Percentiles rank a stretch among this genome's conserved stretches.
These are phyloP conservation scores for Columba guinea DNA, from an alignment of 2,797 vertebrate species.

Conservation along the genomic window DNA sequence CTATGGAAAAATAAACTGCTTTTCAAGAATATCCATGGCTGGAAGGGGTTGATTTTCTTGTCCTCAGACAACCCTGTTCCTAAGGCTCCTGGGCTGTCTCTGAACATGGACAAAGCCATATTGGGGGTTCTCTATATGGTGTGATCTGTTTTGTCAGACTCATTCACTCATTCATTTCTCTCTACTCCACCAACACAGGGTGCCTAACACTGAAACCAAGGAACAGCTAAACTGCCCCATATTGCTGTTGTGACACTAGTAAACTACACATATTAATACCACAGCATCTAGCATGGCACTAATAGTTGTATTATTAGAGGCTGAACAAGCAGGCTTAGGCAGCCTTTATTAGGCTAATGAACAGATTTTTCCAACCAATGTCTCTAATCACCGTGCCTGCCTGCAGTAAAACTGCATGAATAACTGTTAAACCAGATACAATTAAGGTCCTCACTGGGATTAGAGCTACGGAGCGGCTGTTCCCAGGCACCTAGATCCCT, in stretches of 20 bases:
- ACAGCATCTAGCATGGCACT: slow-evolving; percentile 51
- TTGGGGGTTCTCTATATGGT: not conserved
- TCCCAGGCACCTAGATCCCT: slow-evolving; percentile 56
- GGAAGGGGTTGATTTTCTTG: slow-evolving; percentile 68
- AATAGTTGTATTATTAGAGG: slow-evolving; percentile 76
- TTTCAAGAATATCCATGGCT: slow-evolving; percentile 79
- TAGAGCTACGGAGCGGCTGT: slow-evolving; percentile 68
- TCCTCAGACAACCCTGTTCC: slow-evolving; percentile 76
- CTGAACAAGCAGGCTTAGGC: slow-evolving; percentile 75
- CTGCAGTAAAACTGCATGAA: slow-evolving; percentile 74
- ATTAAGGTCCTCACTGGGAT: slow-evolving; percentile 76
- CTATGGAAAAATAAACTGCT: slow-evolving; percentile 75
- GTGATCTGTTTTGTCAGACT: not conserved
- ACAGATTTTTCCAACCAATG: slow-evolving; percentile 68
- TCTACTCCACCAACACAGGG: not conserved
- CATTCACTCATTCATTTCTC: not conserved
- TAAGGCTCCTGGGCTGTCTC: slow-evolving; percentile 47
- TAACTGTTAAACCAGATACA: slow-evolving; percentile 78
- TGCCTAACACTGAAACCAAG: slow-evolving; percentile 19
- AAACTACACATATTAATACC: slow-evolving; percentile 66
- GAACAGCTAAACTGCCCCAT: slow-evolving; percentile 23
- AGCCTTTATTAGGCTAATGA: slow-evolving; percentile 80
- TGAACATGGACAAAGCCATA: not conserved
- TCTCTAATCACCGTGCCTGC: slow-evolving; percentile 76
- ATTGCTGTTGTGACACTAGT: slow-evolving; percentile 32